A percentile compares a stretch with the other conserved stretches of the same genome.
These are phyloP conservation scores for Rotaria sp. DNA, from an alignment of 2,888 invertebrate genomes.

Conservation along the genomic window DNA sequence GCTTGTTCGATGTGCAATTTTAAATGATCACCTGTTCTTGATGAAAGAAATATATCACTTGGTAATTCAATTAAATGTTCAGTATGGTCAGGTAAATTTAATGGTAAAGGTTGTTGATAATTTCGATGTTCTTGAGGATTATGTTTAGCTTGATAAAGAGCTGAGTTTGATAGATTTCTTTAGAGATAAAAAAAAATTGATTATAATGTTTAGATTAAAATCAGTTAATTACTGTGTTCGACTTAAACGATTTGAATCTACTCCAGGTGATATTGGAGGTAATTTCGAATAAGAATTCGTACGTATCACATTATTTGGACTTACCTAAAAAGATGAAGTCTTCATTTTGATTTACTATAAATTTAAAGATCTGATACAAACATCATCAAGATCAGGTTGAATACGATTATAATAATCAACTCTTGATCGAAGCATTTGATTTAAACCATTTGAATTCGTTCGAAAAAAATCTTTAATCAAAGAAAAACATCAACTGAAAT, in stretches of 20 bases:
- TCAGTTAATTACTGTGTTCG: neutral
- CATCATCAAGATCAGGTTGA: neutral
- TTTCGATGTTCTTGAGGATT: neutral
- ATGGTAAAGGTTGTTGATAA: neutral
- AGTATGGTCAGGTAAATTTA: neutral
- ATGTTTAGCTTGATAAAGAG: neutral
- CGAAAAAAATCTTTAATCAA: neutral
- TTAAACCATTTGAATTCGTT: neutral
- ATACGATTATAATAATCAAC: neutral
- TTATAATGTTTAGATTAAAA: too few relatives aligned
- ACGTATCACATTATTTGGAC: neutral
- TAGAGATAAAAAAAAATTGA: neutral
- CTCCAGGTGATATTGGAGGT: neutral
- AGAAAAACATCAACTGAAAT: neutral
- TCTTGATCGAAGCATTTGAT: neutral
- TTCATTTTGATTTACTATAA: too few relatives aligned
- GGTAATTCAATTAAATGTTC: constrained; percentile 22
- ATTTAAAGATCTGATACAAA: neutral
- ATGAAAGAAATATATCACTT: constrained; percentile 14
- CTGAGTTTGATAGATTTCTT: neutral
- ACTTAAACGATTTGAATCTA: neutral
- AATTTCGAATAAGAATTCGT: neutral
- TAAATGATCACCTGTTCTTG: neutral
- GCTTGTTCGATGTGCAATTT: neutral
- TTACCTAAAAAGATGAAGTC: neutral